Evolutionary conservation across 2,888 invertebrate genomes (phyloP).

Genomic region (Sesia bembeciformis): DNA sequence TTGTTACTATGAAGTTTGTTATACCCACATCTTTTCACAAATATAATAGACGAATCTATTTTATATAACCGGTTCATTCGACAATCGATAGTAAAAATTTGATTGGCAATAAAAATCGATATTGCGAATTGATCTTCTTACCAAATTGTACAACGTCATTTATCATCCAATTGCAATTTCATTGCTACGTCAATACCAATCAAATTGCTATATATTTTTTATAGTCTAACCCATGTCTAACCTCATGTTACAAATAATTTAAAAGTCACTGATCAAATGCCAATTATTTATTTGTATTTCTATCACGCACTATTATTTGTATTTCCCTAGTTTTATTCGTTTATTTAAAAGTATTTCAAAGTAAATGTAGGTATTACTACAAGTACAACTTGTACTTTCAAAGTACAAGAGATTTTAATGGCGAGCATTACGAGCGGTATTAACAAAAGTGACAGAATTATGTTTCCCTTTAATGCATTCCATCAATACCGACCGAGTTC

Average conservation of each 20-base stretch:
- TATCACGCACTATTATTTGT: no score
- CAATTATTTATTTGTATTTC: no score
- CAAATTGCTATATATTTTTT: slow-evolving; percentile 8
- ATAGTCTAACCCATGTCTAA: not conserved
- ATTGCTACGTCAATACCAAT: slow-evolving; percentile 47
- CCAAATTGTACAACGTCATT: slow-evolving; percentile 44
- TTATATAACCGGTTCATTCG: no score
- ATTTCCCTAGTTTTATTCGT: no score
- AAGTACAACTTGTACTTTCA: no score
- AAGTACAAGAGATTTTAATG: no score
- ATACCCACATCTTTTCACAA: not conserved
- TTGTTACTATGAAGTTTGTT: not conserved
- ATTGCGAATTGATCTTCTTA: slow-evolving; percentile 24
- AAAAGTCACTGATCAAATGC: no score
- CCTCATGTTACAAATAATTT: no score
- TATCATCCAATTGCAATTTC: slow-evolving; percentile 51
- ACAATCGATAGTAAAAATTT: slow-evolving; percentile 12
- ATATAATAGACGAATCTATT: no score
- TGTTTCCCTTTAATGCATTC: slow-evolving; percentile 28
- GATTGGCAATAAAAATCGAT: slow-evolving; percentile 35
- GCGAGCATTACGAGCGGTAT: no score
- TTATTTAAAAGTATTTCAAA: no score
- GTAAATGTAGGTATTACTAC: no score
- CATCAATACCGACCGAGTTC: slow-evolving; percentile 31
- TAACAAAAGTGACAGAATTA: slow-evolving; percentile 2